A percentile compares a stretch with the other conserved stretches of the same genome.
Evolutionary conservation across 2,888 invertebrate species (phyloP).

Genomic region (Lasioglossum figueresi): DNA sequence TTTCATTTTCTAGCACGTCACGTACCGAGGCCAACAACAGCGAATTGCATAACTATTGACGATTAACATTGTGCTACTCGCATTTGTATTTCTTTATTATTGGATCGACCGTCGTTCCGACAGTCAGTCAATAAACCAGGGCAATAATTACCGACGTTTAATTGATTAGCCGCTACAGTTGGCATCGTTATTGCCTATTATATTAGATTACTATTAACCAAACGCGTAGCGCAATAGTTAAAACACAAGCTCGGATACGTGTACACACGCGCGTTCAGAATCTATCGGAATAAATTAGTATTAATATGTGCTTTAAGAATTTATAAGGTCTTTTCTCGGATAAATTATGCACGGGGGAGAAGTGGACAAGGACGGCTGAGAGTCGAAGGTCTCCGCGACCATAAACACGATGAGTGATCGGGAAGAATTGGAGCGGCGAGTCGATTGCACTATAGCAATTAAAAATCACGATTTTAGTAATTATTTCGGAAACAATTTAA

Average conservation of each 20-base stretch:
- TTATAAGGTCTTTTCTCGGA: constrained; percentile 11
- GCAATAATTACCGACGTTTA: background rate
- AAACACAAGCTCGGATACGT: background rate
- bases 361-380: constrained; percentile 5
- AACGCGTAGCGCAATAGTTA: background rate
- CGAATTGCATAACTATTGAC: background rate
- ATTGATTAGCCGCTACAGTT: background rate
- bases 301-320: constrained; percentile 17
- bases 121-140: constrained; percentile 6
- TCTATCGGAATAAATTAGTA: background rate
- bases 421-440: background rate
- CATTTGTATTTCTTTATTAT: background rate
- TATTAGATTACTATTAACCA: background rate
- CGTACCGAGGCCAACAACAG: background rate
- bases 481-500: background rate
- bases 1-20: background rate
- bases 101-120: background rate
- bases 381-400: constrained; percentile 12
- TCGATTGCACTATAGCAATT: background rate
- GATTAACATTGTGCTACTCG: background rate
- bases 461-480: background rate
- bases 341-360: constrained; percentile 7
- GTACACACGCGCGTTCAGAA: background rate
- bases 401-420: background rate
- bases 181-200: background rate